Conservation (phyloP, 92 coral and sea anemone genomes). For the Porites evermanni region DNA sequence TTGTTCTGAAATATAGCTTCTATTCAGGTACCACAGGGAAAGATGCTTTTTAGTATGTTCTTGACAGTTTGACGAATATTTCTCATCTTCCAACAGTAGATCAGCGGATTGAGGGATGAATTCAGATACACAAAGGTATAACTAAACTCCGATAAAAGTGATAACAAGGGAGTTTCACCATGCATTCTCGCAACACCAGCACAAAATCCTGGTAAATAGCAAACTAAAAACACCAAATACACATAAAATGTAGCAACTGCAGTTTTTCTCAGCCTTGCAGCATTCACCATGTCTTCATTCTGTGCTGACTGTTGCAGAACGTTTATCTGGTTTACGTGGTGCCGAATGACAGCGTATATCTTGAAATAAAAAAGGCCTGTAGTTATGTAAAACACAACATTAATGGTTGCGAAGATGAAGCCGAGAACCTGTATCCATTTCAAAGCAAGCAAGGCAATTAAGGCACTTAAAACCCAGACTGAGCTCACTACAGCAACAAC, state of each 20-base stretch:
- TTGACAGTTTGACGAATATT: not conserved
- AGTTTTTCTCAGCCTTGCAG: not conserved
- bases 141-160: not conserved
- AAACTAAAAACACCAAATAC: slow-evolving; percentile 9
- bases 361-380: not conserved
- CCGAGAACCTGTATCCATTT: not conserved
- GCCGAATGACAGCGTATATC: not conserved
- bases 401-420: not conserved
- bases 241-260: not conserved
- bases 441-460: not conserved
- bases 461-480: slow-evolving; percentile 1
- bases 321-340: slow-evolving; percentile 4
- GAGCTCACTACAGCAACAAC: slow-evolving; percentile 1
- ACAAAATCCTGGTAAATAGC: not conserved
- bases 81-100: slow-evolving; percentile 34
- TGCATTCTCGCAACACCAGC: no score
- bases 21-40: not conserved
- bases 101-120: slow-evolving; percentile 6
- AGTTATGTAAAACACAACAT: not conserved
- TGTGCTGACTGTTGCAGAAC: not conserved
- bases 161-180: not conserved
- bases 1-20: not conserved
- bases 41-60: not conserved
- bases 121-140: not conserved
- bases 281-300: not conserved